phyloP scores from a whole-genome alignment of 2,797 vertebrate species.

The Jordanella pulchra region DNA sequence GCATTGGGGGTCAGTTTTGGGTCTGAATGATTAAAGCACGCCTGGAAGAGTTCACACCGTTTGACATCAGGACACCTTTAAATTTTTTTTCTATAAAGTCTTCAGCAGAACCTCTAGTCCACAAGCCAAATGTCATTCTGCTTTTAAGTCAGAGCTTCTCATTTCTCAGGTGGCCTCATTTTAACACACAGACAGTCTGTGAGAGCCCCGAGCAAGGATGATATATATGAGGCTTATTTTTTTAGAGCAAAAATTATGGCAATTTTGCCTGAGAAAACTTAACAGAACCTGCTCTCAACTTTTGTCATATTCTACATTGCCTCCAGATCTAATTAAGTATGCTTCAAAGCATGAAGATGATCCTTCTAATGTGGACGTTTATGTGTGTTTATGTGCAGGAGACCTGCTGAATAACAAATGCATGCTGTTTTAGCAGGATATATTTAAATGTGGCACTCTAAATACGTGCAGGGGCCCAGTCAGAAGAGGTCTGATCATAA shows the following conservation, averaged over 20 bases:
- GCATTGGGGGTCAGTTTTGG: conserved; percentile 46
- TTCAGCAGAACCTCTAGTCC: conserved; percentile 36
- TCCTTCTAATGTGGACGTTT: conserved; percentile 19
- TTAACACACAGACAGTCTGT: conserved; percentile 33
- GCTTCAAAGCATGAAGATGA: conserved; percentile 26
- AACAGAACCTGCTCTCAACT: conserved; percentile 68
- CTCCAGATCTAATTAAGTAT: conserved; percentile 42
- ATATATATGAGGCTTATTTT: conserved; percentile 58
- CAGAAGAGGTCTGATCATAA: conserved; percentile 63
- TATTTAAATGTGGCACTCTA: conserved; percentile 33
- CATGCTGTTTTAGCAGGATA: conserved; percentile 35
- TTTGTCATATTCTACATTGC: conserved; percentile 51
- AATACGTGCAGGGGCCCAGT: conserved; percentile 26
- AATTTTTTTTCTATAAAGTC: conserved; percentile 27
- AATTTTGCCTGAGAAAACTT: conserved; percentile 61
- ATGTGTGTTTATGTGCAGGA: conserved; percentile 15
- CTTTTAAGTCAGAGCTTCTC: conserved; percentile 20
- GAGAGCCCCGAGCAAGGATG: conserved; percentile 44
- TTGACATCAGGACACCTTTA: conserved; percentile 37
- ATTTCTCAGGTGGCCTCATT: conserved; percentile 17
- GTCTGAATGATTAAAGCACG: conserved; percentile 40
- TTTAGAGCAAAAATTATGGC: conserved; percentile 66
- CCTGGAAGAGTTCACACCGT: conserved; percentile 30
- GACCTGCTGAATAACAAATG: conserved; percentile 37
- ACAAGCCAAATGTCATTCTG: conserved; percentile 11